Evolutionary conservation across 2,797 vertebrate genomes (phyloP).

Genomic region (Zonotrichia albicollis): DNA sequence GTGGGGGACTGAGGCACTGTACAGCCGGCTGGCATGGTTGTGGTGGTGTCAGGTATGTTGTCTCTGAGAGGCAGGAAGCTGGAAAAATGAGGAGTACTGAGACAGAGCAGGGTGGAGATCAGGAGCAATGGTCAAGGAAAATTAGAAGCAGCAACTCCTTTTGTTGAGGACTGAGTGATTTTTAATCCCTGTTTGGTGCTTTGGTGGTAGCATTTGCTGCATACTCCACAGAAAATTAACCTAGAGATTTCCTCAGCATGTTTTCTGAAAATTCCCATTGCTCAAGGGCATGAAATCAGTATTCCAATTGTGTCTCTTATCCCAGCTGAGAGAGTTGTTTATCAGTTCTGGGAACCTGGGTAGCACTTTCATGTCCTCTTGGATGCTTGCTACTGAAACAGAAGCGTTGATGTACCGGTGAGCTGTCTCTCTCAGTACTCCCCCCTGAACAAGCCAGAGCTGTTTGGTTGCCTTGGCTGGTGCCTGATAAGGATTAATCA

Average conservation of each 20-base stretch:
- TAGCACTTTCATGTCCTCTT: slow-evolving; percentile 11
- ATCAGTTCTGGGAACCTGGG: slow-evolving; percentile 8
- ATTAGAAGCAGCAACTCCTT: not conserved
- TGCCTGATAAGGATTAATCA: slow-evolving; percentile 63
- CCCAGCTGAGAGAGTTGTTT: slow-evolving; percentile 34
- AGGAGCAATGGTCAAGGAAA: not conserved
- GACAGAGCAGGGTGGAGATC: not conserved
- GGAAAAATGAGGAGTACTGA: not conserved
- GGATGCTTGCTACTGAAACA: not conserved
- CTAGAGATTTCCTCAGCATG: not conserved
- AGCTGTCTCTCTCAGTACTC: not conserved
- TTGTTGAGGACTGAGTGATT: not conserved
- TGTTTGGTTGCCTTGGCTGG: slow-evolving; percentile 23
- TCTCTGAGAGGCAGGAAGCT: not conserved
- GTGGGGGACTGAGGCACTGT: not conserved
- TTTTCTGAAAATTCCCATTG: slow-evolving; percentile 40
- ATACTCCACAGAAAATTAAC: not conserved
- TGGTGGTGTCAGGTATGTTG: not conserved
- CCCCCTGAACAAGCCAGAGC: slow-evolving; percentile 14
- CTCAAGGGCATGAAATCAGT: slow-evolving; percentile 52
- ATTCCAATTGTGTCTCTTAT: slow-evolving; percentile 39
- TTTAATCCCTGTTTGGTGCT: not conserved
- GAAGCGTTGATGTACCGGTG: not conserved
- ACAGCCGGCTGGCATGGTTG: not conserved
- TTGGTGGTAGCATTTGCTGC: not conserved